Base-by-base conservation (phyloP, 2,888 invertebrate genomes). In the Plutella xylostella region DNA sequence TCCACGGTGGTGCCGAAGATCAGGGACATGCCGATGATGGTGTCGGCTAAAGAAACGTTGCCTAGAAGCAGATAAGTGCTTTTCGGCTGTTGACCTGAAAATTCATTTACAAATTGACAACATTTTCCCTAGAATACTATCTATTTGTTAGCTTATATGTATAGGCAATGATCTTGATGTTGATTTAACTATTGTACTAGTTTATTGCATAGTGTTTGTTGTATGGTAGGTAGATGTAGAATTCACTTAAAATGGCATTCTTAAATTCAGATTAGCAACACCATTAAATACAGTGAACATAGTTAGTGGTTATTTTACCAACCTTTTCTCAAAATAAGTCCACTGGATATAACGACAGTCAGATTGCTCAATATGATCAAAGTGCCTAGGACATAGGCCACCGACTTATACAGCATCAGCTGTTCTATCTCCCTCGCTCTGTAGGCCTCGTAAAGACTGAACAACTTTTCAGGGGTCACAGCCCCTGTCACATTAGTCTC, bases 261-360 rank as follows among this genome's bases (percentile, higher is more conserved):
- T n/a, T n/a, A n/a, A n/a, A n/a, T n/a, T n/a, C n/a, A n/a, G n/a
- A n/a, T n/a, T n/a, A n/a, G n/a, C n/a, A n/a, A n/a, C 30, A 38
- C 33, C 12, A 12, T 14, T 3, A 15, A 33, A 33, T 7, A 15
- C 33, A 22, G 28, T n/a, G 35, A 28, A 18, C 30, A 19, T 41
- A 31, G 28, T 20, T 19, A 43, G 17, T 15, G 18, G 15, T 28
- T 39, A 42, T 38, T 35, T 2, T 11, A 51, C 60, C 61, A 72
- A 89, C 89, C 87, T 80, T 86, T 87, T 61, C 76, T 86, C 20
- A 89, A 68, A 54, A 89, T 86, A 2, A 89, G 68, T 43, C 88
- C 89, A 63, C 89, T 89, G n/a, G 89, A 89, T 45, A 89, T 67
- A 12, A 89, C 87, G n/a, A 89, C 88, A 5, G 84, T 77, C 22